Evolutionary conservation across 2,113 vertebrate species (phyloP).

Genomic region (Hippocampus guttulatus): DNA sequence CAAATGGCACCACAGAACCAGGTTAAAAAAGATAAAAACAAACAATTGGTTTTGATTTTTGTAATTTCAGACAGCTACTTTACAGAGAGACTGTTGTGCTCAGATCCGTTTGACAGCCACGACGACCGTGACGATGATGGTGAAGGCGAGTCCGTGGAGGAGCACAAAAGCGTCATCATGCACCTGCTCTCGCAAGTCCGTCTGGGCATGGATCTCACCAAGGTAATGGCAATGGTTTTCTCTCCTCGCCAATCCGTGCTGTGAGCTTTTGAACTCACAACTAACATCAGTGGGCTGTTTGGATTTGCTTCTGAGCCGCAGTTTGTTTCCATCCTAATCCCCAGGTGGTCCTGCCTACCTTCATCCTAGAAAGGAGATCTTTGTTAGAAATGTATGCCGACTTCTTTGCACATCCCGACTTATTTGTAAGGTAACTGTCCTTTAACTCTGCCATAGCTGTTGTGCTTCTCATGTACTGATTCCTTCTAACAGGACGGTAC

Average conservation of each 20-base stretch:
- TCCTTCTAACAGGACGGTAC: neutral
- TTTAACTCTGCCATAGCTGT: neutral
- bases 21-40: constrained; percentile 61
- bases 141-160: constrained; percentile 93
- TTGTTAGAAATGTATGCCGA: constrained; percentile 99
- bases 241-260: neutral
- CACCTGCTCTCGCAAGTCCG: constrained; percentile 96
- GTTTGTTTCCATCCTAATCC: constrained; percentile 15
- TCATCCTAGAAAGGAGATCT: constrained; percentile 95
- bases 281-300: neutral
- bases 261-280: constrained; percentile 6
- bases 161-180: constrained; percentile 99
- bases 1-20: constrained; percentile 93
- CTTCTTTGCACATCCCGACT: constrained; percentile 96
- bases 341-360: constrained; percentile 96
- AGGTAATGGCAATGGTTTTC: constrained; percentile 69
- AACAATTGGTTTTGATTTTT: neutral
- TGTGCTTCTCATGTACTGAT: neutral
- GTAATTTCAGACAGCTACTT: neutral
- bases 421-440: constrained; percentile 90
- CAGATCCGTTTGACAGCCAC: constrained; percentile 89
- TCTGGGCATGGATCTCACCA: constrained; percentile 97
- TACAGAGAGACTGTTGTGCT: constrained; percentile 1
- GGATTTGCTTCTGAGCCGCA: neutral
- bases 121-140: constrained; percentile 91